Evolutionary conservation across 1,140 invertebrate species (phyloP).

Genomic region (Drosophila leontia): DNA sequence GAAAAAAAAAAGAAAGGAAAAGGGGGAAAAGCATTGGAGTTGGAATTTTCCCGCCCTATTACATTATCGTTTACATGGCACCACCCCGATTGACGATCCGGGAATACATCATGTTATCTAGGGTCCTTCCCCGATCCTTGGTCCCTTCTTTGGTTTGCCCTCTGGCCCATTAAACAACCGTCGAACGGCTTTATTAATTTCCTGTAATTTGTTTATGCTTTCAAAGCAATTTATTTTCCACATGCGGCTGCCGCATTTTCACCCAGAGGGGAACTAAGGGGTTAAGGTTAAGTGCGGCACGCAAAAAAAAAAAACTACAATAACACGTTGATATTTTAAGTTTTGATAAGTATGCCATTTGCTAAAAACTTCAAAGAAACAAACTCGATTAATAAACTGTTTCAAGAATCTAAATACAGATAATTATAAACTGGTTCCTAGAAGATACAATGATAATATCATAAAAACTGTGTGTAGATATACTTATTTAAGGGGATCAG

Average conservation of each 20-base stretch:
- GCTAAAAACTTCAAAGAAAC: background rate
- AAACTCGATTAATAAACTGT: background rate
- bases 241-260: constrained; percentile 16
- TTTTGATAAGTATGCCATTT: background rate
- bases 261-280: constrained; percentile 19
- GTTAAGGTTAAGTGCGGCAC: constrained; percentile 27
- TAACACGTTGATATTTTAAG: background rate
- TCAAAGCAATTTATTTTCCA: constrained; percentile 69
- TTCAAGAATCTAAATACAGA: background rate
- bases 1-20: constrained; percentile 7
- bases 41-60: constrained; percentile 36
- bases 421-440: too few relatives aligned
- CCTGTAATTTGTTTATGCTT: constrained; percentile 80
- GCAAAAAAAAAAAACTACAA: constrained; percentile 12
- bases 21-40: constrained; percentile 9
- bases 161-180: constrained; percentile 58
- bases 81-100: constrained; percentile 19
- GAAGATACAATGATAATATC: too few relatives aligned
- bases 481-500: too few relatives aligned
- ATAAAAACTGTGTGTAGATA: too few relatives aligned
- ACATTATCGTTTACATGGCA: constrained; percentile 72
- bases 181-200: constrained; percentile 70
- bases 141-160: constrained; percentile 15
- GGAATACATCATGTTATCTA: background rate
- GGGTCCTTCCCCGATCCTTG: constrained; percentile 11